These are phyloP conservation scores for Andrena camellia DNA, from an alignment of 2,888 invertebrate species.

Conservation along the genomic window DNA sequence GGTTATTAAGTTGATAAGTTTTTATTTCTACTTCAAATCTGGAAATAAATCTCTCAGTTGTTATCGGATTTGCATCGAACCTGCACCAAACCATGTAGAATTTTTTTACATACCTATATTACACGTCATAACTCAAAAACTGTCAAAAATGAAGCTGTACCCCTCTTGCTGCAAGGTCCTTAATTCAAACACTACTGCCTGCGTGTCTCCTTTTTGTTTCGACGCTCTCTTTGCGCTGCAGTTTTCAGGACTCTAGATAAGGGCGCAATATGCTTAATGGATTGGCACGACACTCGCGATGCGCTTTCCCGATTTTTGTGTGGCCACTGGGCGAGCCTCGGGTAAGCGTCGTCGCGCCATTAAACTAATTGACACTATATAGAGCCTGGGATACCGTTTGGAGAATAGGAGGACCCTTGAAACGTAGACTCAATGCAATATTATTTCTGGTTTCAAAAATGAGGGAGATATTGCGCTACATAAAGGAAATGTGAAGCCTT, in stretches of 20 bases:
- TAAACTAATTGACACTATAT: conserved; percentile 68
- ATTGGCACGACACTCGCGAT: conserved; percentile 51
- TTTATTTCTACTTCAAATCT: no score
- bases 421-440: not conserved
- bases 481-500: no score
- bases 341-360: conserved; percentile 54
- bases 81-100: no score
- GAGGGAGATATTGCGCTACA: not conserved
- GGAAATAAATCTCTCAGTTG: no score
- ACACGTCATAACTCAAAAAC: no score
- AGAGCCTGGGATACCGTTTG: conserved; percentile 34
- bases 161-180: no score
- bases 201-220: not conserved
- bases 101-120: no score
- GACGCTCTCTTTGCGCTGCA: conserved; percentile 20
- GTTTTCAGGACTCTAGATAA: conserved; percentile 46
- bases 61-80: no score
- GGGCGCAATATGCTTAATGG: conserved; percentile 73
- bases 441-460: not conserved
- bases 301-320: conserved; percentile 61
- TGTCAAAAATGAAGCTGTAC: no score
- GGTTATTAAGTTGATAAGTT: no score
- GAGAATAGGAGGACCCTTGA: conserved; percentile 23
- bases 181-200: conserved; percentile 11
- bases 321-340: not conserved